Conservation (phyloP, 2,797 vertebrate genomes). For the Pseudotriccus pelzelni region DNA sequence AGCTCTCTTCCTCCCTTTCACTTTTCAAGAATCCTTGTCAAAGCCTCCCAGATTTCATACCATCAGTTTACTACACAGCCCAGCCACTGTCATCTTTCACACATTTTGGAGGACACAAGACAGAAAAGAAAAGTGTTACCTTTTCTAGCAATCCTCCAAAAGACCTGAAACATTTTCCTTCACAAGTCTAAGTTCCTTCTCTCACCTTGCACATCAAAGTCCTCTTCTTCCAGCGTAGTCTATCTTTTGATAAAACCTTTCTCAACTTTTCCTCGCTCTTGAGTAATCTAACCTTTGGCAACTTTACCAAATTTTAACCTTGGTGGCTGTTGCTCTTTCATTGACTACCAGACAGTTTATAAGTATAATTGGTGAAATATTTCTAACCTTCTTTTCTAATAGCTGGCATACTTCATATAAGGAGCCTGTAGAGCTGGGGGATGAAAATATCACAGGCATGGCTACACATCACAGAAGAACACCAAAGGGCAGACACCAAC, state of each 20-base stretch:
- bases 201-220: constrained; percentile 42
- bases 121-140: neutral
- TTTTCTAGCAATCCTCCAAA: neutral
- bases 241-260: constrained; percentile 7
- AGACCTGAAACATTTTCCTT: neutral
- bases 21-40: neutral
- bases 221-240: constrained; percentile 39
- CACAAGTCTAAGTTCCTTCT: neutral
- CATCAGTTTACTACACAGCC: neutral
- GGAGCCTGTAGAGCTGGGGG: neutral
- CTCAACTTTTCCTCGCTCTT: constrained; percentile 7
- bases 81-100: neutral
- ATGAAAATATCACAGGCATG: constrained; percentile 7
- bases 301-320: constrained; percentile 10
- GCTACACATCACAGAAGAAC: constrained; percentile 20
- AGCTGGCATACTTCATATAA: neutral
- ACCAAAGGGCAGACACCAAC: constrained; percentile 47
- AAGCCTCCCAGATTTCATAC: neutral
- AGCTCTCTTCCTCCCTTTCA: neutral
- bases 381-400: constrained; percentile 15
- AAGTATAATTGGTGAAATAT: neutral
- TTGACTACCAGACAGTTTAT: neutral
- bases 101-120: neutral
- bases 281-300: neutral
- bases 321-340: neutral